phyloP scores from a whole-genome alignment of 2,797 vertebrate species.

The Cossypha niveicapilla region DNA sequence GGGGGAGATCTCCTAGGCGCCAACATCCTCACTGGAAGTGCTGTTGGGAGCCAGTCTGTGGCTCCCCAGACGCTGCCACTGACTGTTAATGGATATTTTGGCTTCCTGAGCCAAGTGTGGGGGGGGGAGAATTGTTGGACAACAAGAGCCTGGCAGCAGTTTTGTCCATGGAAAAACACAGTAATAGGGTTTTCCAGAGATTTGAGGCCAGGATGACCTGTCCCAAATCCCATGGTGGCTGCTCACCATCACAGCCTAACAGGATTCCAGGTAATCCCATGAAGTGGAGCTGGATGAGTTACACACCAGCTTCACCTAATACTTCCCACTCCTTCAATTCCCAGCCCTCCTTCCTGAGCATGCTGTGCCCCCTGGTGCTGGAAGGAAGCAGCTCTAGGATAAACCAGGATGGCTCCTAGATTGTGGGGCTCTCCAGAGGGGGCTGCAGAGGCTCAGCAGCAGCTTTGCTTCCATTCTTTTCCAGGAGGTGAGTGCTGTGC shows the following conservation, averaged over 20 bases:
- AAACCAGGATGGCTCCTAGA: background rate
- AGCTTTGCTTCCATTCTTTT: background rate
- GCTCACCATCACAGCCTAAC: background rate
- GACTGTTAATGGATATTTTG: background rate
- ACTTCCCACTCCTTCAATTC: background rate
- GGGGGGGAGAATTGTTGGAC: background rate
- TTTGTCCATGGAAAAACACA: background rate
- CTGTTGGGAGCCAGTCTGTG: background rate
- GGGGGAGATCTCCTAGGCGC: background rate
- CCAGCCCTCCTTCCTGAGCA: rapidly evolving
- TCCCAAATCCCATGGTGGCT: background rate
- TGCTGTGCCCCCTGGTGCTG: background rate
- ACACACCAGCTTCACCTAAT: background rate
- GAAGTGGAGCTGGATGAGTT: background rate
- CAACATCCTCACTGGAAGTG: background rate
- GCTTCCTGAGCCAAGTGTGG: background rate
- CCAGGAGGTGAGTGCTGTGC: constrained; percentile 71
- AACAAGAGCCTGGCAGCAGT: background rate
- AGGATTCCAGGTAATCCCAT: constrained; percentile 23
- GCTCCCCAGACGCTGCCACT: background rate
- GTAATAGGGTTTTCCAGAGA: background rate
- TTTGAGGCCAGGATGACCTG: background rate
- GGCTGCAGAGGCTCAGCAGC: background rate
- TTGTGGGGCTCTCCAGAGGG: background rate
- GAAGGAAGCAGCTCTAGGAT: background rate